phyloP scores from a whole-genome alignment of 2,113 vertebrate species.

The Empidonax alnorum region DNA sequence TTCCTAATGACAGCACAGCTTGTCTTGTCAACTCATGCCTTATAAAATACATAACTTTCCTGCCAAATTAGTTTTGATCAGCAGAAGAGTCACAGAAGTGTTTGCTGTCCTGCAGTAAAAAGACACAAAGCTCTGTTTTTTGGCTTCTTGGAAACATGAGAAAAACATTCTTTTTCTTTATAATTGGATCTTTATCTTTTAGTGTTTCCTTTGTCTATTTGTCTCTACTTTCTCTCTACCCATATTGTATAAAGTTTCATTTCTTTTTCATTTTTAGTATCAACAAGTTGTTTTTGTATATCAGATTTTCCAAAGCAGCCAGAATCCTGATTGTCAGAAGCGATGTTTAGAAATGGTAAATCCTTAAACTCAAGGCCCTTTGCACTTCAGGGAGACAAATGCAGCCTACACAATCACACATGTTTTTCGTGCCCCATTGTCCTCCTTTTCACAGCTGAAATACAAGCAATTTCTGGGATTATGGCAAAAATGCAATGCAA shows the following conservation, averaged over 20 bases:
- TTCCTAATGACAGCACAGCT: conserved; percentile 7
- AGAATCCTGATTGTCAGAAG: conserved; percentile 13
- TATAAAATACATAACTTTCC: background rate
- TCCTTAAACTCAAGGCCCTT: conserved; percentile 28
- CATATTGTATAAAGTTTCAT: background rate
- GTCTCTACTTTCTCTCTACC: background rate
- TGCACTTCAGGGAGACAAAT: conserved; percentile 1
- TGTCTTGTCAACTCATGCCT: background rate
- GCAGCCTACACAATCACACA: background rate
- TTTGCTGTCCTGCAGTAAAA: background rate
- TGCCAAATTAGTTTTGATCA: conserved; percentile 23
- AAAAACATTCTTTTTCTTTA: background rate
- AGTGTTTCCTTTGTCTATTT: background rate
- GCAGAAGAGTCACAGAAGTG: background rate
- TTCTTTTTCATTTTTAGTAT: background rate
- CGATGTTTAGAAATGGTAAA: conserved; percentile 24
- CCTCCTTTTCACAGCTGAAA: background rate
- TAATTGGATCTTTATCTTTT: conserved; percentile 11
- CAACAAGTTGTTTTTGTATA: background rate
- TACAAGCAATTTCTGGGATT: background rate
- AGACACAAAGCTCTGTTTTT: background rate
- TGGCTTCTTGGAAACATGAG: background rate
- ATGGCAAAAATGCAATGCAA: background rate
- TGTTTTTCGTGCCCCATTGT: background rate
- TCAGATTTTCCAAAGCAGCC: conserved; percentile 1